Base-by-base conservation (phyloP, 2,113 vertebrate genomes). In the Triplophysa rosa region DNA sequence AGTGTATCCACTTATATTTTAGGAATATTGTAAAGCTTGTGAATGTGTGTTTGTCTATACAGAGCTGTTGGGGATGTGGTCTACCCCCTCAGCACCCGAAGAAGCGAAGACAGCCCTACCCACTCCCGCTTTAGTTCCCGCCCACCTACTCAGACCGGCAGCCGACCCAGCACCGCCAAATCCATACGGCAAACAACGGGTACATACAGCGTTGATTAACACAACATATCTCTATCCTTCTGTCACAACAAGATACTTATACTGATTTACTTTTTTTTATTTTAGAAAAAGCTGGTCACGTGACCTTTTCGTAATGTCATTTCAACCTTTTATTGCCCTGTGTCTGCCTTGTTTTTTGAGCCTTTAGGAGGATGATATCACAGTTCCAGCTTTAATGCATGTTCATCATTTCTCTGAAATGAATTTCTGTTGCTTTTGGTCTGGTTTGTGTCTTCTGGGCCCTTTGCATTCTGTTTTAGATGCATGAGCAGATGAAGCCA, bases 141-240 rank as follows among this genome's bases (percentile, higher is more conserved):
- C 19, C 91, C 87, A 47, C 89, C 93, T 0, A 80, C 88, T 6
- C 89, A 84, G 76, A 86, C 83, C 0, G 88, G 92, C 77, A 92
- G 90, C 82, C 88, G 89, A 0, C 87, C 93, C 29, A 89, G 90
- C 76, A 89, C 79, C 54, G 79, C 89, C 0, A 92, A 92, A 42
- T 87, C 90, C 82, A 77, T 89, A 0, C 5, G 71, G n/a, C 91
- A 91, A 40, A 86, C 89, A 37, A 80, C 92, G 0, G 10, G 96
- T 97, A 91, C 86, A 94, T 85, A 62, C 24, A 52, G 26, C 13
- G 42, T 13, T 10, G 42, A 21, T 19, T 23, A 45, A 49, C 3
- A 52, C 62, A 65, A 64, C 16, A 16, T 52, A 16, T 17, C 0
- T 17, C 3, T 52, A 13, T 52, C 49, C 14, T 16, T 5, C 5